Conservation (phyloP, 2,113 vertebrate species). For the Neomonachus schauinslandi region DNA sequence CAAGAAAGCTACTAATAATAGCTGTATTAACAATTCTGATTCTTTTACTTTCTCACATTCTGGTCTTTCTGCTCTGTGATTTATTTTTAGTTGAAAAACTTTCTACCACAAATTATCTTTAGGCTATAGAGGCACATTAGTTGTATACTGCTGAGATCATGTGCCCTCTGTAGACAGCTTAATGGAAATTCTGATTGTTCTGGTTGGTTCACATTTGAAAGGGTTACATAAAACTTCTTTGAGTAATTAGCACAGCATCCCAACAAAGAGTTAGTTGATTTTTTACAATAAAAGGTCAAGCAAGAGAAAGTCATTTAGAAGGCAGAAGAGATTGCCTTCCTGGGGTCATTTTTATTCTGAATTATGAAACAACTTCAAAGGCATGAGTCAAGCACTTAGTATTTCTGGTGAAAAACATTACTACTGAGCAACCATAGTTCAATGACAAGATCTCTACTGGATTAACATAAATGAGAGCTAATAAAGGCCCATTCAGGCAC, state of each 20-base stretch:
- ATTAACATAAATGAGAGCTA: slow-evolving; percentile 39
- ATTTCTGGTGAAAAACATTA: slow-evolving; percentile 52
- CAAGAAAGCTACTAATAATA: background rate
- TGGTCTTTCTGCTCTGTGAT: slow-evolving; percentile 12
- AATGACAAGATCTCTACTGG: background rate
- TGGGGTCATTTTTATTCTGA: slow-evolving; percentile 65
- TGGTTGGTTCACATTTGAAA: slow-evolving; percentile 42
- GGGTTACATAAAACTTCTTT: slow-evolving; percentile 52
- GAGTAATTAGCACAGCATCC: slow-evolving; percentile 36
- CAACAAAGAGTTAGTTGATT: slow-evolving; percentile 69
- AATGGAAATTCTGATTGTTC: slow-evolving; percentile 60
- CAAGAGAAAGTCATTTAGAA: slow-evolving; percentile 72
- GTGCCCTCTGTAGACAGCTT: background rate
- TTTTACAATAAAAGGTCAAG: slow-evolving; percentile 62
- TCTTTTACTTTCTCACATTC: slow-evolving; percentile 22
- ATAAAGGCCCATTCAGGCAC: slow-evolving; percentile 23
- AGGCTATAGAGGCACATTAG: background rate
- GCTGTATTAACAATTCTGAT: background rate
- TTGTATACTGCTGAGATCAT: background rate
- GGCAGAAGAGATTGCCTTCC: slow-evolving; percentile 35
- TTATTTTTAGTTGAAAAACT: slow-evolving; percentile 65
- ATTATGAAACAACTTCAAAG: slow-evolving; percentile 66
- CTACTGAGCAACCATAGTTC: background rate
- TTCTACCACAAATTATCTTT: slow-evolving; percentile 36
- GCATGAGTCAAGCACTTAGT: slow-evolving; percentile 62